A percentile compares a stretch with the other conserved stretches of the same genome.
Conservation (phyloP, 2,888 invertebrate genomes). For the Ophion slaviceki region DNA sequence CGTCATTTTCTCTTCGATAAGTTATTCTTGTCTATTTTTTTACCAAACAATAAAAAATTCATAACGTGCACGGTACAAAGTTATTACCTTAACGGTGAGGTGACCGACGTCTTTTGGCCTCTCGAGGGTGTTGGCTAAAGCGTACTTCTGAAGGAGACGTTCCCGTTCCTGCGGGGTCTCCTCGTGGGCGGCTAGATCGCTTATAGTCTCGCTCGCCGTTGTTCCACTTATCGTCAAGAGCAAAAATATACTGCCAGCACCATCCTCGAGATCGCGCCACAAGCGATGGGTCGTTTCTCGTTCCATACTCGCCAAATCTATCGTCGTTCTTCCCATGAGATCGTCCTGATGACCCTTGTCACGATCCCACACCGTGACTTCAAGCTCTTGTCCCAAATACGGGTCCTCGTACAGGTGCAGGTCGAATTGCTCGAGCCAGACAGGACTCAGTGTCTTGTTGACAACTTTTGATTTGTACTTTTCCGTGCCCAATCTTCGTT, state of each 20-base stretch:
- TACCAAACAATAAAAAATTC: neutral
- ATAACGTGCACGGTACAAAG: neutral
- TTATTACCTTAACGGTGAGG: slow-evolving; percentile 94
- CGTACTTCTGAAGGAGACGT: slow-evolving; percentile 76
- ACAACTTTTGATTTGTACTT: slow-evolving; percentile 98
- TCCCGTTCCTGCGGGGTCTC: slow-evolving; percentile 90
- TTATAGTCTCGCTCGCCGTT: slow-evolving; percentile 95
- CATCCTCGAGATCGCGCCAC: slow-evolving; percentile 95
- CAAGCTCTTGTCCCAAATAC: slow-evolving; percentile 92
- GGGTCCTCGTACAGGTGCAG: slow-evolving; percentile 96
- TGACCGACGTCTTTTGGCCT: slow-evolving; percentile 95
- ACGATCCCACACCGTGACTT: slow-evolving; percentile 96
- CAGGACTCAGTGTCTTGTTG: slow-evolving; percentile 93
- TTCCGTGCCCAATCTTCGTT: slow-evolving; percentile 94
- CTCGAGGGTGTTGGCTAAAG: slow-evolving; percentile 86
- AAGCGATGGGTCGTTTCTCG: slow-evolving; percentile 96
- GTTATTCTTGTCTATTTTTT: neutral
- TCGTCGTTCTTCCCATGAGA: slow-evolving; percentile 92
- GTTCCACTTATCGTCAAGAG: slow-evolving; percentile 98
- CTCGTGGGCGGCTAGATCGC: slow-evolving; percentile 93
- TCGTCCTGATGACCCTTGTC: slow-evolving; percentile 94
- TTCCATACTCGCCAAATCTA: slow-evolving; percentile 93
- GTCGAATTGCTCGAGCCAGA: slow-evolving; percentile 99
- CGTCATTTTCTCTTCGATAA: neutral
- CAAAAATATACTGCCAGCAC: slow-evolving; percentile 92